These are phyloP conservation scores for Sinodicranocentrus sp. DNA, from an alignment of 2,888 invertebrate species.

Conservation along the genomic window DNA sequence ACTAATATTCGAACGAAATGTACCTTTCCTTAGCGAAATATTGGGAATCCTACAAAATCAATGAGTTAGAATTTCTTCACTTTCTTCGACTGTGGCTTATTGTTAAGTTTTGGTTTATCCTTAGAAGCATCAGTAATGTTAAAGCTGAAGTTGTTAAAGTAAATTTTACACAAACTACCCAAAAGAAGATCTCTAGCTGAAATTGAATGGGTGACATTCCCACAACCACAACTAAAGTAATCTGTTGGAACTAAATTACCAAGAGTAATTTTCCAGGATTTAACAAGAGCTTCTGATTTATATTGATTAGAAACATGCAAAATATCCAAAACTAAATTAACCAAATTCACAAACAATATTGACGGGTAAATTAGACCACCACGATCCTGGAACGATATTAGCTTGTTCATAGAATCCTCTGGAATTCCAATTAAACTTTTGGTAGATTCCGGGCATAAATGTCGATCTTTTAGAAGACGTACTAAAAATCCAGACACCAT, in stretches of 20 bases:
- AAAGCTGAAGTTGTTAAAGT: no score
- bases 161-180: no score
- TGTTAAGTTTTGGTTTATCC: no score
- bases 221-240: constrained; percentile 21
- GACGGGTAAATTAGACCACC: constrained; percentile 52
- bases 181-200: no score
- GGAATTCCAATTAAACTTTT: not conserved
- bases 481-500: constrained; percentile 54
- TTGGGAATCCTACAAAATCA: no score
- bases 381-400: constrained; percentile 37
- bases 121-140: no score
- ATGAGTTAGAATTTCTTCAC: no score
- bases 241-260: not conserved
- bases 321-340: constrained; percentile 21
- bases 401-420: not conserved
- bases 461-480: constrained; percentile 19
- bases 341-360: constrained; percentile 28
- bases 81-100: no score
- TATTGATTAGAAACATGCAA: not conserved
- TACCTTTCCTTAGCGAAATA: no score
- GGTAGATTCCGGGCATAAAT: constrained; percentile 6
- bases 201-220: no score
- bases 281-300: constrained; percentile 24
- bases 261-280: constrained; percentile 34
- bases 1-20: no score